Evolutionary conservation across 2,113 vertebrate genomes (phyloP).

Genomic region (Nothobranchius furzeri): DNA sequence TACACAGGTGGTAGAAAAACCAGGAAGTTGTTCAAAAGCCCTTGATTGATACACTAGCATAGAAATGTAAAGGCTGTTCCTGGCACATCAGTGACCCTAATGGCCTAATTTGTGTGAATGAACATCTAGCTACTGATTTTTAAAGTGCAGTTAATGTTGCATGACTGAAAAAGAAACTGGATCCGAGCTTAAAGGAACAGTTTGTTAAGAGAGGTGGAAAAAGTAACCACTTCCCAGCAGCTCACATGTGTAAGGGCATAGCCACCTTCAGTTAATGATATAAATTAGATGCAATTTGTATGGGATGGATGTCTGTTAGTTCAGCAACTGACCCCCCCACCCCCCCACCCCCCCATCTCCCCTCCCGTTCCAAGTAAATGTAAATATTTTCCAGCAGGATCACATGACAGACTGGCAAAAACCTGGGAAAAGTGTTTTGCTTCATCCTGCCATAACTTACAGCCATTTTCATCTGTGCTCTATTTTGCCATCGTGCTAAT

Average conservation of each 20-base stretch:
- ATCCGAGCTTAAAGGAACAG: conserved; percentile 72
- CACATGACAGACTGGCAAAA: conserved; percentile 32
- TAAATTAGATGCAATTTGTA: conserved; percentile 65
- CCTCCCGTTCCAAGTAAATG: too few species aligned
- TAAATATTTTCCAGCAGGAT: conserved; percentile 63
- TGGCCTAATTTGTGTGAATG: conserved; percentile 74
- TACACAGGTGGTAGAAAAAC: conserved; percentile 40
- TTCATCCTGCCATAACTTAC: conserved; percentile 9
- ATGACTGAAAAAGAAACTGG: conserved; percentile 76
- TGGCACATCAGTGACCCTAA: conserved; percentile 69
- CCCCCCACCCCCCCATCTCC: conserved; percentile 20
- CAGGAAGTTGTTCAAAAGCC: conserved; percentile 38
- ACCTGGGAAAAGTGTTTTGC: conserved; percentile 13
- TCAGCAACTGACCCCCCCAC: conserved; percentile 42
- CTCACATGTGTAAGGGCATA: conserved; percentile 66
- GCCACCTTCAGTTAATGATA: conserved; percentile 69
- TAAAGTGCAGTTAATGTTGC: conserved; percentile 77
- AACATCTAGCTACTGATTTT: conserved; percentile 77
- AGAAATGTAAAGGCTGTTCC: conserved; percentile 62
- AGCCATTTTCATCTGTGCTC: conserved; percentile 31
- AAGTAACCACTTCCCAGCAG: conserved; percentile 75
- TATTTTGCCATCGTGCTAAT: conserved; percentile 35
- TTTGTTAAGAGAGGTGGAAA: conserved; percentile 73
- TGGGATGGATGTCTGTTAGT: conserved; percentile 60
- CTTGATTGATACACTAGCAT: conserved; percentile 67